These are phyloP conservation scores for Achlya flavicornis DNA, from an alignment of 2,888 invertebrate species.

Conservation along the genomic window DNA sequence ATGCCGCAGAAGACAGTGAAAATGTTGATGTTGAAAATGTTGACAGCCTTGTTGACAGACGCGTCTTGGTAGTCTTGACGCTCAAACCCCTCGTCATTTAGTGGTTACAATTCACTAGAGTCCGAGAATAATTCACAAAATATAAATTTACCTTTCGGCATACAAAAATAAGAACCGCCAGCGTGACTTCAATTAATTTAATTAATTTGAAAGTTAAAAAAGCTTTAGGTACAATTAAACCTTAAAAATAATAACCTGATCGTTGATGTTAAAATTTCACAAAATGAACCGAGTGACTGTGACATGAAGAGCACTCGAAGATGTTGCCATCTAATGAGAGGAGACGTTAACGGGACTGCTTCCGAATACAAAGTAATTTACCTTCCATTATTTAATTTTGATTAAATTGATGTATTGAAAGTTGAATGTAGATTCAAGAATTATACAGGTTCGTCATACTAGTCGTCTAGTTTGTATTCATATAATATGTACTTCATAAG, in stretches of 20 bases:
- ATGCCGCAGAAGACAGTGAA: no score
- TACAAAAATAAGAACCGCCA: neutral
- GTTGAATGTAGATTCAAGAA: neutral
- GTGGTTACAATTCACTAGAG: neutral
- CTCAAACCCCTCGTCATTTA: neutral
- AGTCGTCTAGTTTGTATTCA: no score
- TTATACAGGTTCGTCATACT: no score
- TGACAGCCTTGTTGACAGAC: neutral
- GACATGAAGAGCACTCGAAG: conserved; percentile 24
- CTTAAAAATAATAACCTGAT: conserved; percentile 28
- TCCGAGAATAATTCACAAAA: neutral
- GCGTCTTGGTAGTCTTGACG: neutral
- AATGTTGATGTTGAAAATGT: neutral
- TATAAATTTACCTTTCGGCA: neutral
- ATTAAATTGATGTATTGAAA: no score
- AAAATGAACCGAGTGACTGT: conserved; percentile 17
- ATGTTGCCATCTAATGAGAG: conserved; percentile 39
- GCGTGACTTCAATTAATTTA: neutral
- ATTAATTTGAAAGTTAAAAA: conserved; percentile 24
- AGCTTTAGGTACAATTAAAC: conserved; percentile 24
- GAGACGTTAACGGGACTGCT: conserved; percentile 29
- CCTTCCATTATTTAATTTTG: neutral
- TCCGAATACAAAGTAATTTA: neutral
- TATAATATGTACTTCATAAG: no score
- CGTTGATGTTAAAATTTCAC: conserved; percentile 24